Base-by-base conservation (phyloP, 2,113 vertebrate genomes). In the Pterocles orientalis region DNA sequence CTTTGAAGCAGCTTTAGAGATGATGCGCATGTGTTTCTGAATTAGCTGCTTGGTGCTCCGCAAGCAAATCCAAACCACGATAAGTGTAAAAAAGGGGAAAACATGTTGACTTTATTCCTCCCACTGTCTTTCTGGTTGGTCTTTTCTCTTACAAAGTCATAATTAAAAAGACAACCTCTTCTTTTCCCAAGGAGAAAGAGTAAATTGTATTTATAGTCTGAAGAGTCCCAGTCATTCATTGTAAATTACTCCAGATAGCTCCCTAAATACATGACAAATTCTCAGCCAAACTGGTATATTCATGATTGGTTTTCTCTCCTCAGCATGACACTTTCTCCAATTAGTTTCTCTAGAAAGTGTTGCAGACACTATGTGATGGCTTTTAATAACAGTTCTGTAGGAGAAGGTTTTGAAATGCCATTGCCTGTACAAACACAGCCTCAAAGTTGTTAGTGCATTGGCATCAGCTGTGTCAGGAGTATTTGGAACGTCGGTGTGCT, bases 191-290 rank as follows among this genome's bases (percentile, higher is more conserved):
- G 92, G 83, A 91, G 91, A 78, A 84, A 87, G 36, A 89, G 29
- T 94, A 82, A 77, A 72, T 92, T 79, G 81, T 95, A 79, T 95
- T 95, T 95, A 78, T 96, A 91, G 81, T 95, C 86, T 91, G 77
- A 87, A 94, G 81, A 87, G 78, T 79, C 82, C 77, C 81, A 95
- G 91, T 87, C 77, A 69, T 86, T 97, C 88, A 70, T 71, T 95
- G 91, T 91, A 95, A 93, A 94, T 90, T 96, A 72, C 88, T 86
- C 66, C 57, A 85, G 90, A 80, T 73, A 90, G 71, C 92, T 95
- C 88, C 94, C 94, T 94, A 86, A 95, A 93, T 95, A 82, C 86
- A 69, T 89, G 82, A 91, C 69, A 84, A 26, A 91, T 92, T 95
- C 93, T 95, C 81, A 92, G 70, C 77, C 86, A 89, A 89, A 78